Percentiles rank a stretch among this genome's conserved stretches.
Conservation (phyloP, 2,113 vertebrate genomes). For the Peromyscus leucopus region DNA sequence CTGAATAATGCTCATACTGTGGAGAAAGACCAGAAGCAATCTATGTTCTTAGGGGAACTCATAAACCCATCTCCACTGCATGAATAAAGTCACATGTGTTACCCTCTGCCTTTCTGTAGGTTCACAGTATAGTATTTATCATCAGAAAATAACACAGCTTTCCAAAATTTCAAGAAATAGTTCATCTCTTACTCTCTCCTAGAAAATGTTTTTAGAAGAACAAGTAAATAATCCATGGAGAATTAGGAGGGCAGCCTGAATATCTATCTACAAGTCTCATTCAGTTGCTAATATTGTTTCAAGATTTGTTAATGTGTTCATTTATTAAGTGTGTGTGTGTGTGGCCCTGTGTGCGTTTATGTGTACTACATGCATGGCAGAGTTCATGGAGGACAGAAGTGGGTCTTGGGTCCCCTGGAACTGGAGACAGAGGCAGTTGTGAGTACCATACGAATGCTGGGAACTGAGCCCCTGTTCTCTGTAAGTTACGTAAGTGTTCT, state of each 20-base stretch:
- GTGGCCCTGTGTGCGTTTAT: no score
- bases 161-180: background rate
- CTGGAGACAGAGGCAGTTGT: background rate
- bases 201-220: background rate
- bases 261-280: background rate
- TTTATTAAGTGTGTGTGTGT: background rate
- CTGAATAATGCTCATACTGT: background rate
- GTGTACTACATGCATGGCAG: no score
- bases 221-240: background rate
- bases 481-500: background rate
- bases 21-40: background rate
- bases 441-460: background rate
- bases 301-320: background rate
- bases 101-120: background rate
- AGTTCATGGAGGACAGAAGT: background rate
- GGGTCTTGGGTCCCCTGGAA: background rate
- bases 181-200: background rate
- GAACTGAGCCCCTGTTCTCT: background rate
- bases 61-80: background rate
- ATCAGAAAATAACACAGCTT: background rate
- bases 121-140: background rate
- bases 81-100: background rate
- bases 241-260: background rate
- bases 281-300: background rate
- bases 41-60: background rate